Base-by-base conservation (phyloP, 2,113 vertebrate genomes). In the Astur gentilis region DNA sequence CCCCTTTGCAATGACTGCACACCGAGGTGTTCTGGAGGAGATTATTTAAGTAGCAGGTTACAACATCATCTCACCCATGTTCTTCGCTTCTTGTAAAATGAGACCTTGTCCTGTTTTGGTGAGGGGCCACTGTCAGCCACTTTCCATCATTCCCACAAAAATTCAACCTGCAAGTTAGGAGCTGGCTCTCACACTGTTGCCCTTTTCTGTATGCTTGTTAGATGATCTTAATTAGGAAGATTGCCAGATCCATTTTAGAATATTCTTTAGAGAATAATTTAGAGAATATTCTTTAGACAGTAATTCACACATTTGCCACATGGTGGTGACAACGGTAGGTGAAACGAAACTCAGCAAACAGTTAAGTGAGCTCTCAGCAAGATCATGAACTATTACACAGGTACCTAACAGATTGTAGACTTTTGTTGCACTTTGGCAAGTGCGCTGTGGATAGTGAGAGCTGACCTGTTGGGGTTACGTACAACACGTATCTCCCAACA, bases 61-160 rank as follows among this genome's bases (percentile, higher is more conserved):
- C 47, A 52, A 8, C 22, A 26, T 44, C 20, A 45, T 9, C 25
- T 70, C 18, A 16, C 0, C 0, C 6, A 19, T 9, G 2, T 36
- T 55, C 42, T n/a, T 62, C 9, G 1, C 32, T 64, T 54, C 19
- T 10, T 31, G 25, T 82, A 31, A 90, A 77, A 87, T 8, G 27
- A 49, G 34, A 49, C 49, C 23, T 50, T 44, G 49, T 17, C 38
- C 26, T 26, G 13, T 34, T 57, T 47, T 10, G 18, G 42, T 10
- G 29, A 80, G 73, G 47, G 67, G 45, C 34, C 1, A 5, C n/a
- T 32, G 16, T 31, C 44, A 45, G 38, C 16, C 10, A 4, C 44
- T 54, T 77, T 10, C 45, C 67, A 16, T 22, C n/a, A 13, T 20
- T 79, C n/a, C 45, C 26, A 16, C 70, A 49, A 38, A 66, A 66